Evolutionary conservation across 2,113 vertebrate species (phyloP).

Genomic region (Rhineura floridana): DNA sequence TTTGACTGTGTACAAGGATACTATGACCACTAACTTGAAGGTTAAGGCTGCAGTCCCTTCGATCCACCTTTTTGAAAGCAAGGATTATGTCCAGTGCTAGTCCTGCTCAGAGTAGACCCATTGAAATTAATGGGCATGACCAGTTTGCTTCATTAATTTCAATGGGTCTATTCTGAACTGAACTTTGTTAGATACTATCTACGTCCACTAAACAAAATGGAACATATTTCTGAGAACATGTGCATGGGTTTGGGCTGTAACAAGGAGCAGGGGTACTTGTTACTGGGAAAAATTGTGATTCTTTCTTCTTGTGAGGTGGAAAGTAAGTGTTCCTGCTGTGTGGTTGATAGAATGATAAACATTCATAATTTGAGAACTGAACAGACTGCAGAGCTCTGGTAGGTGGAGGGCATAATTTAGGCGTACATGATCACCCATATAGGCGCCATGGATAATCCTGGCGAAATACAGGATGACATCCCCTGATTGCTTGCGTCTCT

Average conservation of each 20-base stretch:
- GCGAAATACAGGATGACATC: not conserved
- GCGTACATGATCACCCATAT: not conserved
- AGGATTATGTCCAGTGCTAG: too few species aligned
- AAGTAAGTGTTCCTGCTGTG: not conserved
- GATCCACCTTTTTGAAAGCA: too few species aligned
- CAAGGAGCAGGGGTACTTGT: not conserved
- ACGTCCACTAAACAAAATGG: too few species aligned
- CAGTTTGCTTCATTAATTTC: too few species aligned
- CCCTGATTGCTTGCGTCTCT: not conserved
- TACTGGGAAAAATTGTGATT: not conserved
- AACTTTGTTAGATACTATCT: not conserved
- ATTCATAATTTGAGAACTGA: not conserved
- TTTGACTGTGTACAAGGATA: not conserved
- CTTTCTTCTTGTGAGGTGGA: not conserved
- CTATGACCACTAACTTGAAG: not conserved
- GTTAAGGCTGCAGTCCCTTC: not conserved
- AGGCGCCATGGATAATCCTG: not conserved
- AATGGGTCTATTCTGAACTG: too few species aligned
- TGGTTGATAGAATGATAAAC: not conserved
- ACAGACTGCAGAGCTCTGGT: not conserved
- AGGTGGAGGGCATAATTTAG: not conserved
- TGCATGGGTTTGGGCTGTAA: not conserved
- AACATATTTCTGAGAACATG: not conserved
- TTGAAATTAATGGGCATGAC: too few species aligned
- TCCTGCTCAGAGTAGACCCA: too few species aligned